phyloP scores from a whole-genome alignment of 2,797 vertebrate genomes.

The Apogon talboti region DNA sequence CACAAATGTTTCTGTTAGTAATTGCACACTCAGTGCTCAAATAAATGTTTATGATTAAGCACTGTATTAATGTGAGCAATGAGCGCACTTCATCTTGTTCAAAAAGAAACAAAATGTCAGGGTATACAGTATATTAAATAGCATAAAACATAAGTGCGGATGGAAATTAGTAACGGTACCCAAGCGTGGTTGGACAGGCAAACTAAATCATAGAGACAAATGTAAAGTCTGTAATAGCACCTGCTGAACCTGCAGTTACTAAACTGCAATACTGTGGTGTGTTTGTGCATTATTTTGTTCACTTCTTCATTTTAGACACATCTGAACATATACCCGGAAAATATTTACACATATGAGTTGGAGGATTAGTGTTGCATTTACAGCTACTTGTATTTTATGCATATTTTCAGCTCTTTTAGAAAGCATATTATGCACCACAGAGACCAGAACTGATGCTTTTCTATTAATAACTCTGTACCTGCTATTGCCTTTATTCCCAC shows the following conservation, averaged over 20 bases:
- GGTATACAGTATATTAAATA: background rate
- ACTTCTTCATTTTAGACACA: background rate
- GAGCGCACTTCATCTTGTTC: constrained; percentile 3
- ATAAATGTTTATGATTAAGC: constrained; percentile 16
- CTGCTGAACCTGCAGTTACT: constrained; percentile 12
- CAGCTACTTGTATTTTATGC: background rate
- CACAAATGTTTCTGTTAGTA: background rate
- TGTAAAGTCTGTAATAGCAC: background rate
- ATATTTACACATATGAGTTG: background rate
- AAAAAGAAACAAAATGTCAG: constrained; percentile 5
- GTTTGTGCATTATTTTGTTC: too few species aligned
- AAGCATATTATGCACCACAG: too few species aligned
- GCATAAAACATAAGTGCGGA: background rate
- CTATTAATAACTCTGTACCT: too few species aligned
- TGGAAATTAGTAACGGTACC: background rate
- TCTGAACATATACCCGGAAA: background rate
- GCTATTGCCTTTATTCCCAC: too few species aligned
- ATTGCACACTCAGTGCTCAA: constrained; percentile 6
- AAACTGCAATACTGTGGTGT: background rate
- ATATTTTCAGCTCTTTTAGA: too few species aligned
- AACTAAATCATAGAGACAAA: constrained; percentile 30
- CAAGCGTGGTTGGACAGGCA: background rate
- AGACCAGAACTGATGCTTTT: too few species aligned
- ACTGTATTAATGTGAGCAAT: background rate
- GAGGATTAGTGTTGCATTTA: background rate